Percentiles rank a stretch among this genome's conserved stretches.
Conservation (phyloP, 2,797 vertebrate genomes). For the Parambassis ranga region DNA sequence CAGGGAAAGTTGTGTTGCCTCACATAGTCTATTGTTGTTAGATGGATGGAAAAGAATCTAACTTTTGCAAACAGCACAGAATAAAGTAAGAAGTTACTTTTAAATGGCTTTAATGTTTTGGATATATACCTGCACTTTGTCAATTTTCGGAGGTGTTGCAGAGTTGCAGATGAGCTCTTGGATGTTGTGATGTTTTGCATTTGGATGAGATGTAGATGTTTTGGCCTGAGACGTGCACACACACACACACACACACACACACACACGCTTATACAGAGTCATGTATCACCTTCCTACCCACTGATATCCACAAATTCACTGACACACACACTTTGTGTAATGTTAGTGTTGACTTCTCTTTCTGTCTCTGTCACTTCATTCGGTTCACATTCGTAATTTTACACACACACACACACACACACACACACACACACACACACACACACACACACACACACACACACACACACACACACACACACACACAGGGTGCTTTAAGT, state of each 20-base stretch:
- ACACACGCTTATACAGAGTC: no score
- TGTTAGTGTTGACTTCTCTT: slow-evolving; percentile 38
- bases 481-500: slow-evolving; percentile 41
- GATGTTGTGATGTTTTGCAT: slow-evolving; percentile 59
- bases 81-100: slow-evolving; percentile 38
- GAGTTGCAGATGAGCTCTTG: slow-evolving; percentile 45
- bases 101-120: slow-evolving; percentile 37
- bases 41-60: background rate
- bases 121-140: slow-evolving; percentile 29
- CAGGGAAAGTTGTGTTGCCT: background rate
- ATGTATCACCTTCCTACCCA: slow-evolving; percentile 53
- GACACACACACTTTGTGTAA: slow-evolving; percentile 23
- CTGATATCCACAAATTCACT: slow-evolving; percentile 35
- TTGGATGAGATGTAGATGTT: slow-evolving; percentile 74
- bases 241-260: no score
- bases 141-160: slow-evolving; percentile 34
- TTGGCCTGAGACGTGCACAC: slow-evolving; percentile 45
- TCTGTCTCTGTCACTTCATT: slow-evolving; percentile 13
- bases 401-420: background rate
- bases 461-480: slow-evolving; percentile 8
- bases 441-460: no score
- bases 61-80: background rate
- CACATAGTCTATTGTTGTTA: background rate
- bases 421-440: slow-evolving; percentile 1
- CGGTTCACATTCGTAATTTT: slow-evolving; percentile 22